Conservation (phyloP, 2,797 vertebrate genomes). For the Taenioides sp. region DNA sequence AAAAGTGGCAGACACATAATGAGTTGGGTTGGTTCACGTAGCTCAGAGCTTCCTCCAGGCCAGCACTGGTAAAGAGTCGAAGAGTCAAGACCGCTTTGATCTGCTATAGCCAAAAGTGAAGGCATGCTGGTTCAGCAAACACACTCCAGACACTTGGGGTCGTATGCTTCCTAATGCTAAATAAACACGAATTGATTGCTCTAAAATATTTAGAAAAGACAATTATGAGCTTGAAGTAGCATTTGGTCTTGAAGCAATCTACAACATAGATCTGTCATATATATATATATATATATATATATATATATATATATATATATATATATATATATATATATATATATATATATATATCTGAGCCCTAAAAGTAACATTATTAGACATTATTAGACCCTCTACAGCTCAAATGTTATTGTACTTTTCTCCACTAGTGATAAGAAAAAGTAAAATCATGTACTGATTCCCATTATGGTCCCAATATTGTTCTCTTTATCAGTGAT, state of each 20-base stretch:
- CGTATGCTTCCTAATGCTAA: constrained; percentile 9
- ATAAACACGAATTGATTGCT: background rate
- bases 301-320: too few species aligned
- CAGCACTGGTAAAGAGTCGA: constrained; percentile 10
- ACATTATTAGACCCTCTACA: too few species aligned
- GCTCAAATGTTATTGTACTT: too few species aligned
- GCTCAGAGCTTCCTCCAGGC: constrained; percentile 12
- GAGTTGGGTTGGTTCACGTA: constrained; percentile 15
- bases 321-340: too few species aligned
- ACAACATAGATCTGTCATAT: too few species aligned
- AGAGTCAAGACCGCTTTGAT: constrained; percentile 12
- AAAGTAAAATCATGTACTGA: too few species aligned
- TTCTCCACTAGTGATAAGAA: too few species aligned
- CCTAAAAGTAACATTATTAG: too few species aligned
- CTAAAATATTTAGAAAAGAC: background rate
- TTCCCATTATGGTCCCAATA: too few species aligned
- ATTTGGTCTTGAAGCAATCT: background rate
- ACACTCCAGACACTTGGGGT: constrained; percentile 3
- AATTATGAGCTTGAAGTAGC: background rate
- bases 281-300: too few species aligned
- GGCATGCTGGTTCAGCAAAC: constrained; percentile 4
- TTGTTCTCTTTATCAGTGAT: too few species aligned
- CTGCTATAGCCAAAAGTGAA: constrained; percentile 8
- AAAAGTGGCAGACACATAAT: constrained; percentile 21
- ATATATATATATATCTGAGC: too few species aligned